phyloP scores from a whole-genome alignment of 1,140 invertebrate species.

The Telenomus remus region DNA sequence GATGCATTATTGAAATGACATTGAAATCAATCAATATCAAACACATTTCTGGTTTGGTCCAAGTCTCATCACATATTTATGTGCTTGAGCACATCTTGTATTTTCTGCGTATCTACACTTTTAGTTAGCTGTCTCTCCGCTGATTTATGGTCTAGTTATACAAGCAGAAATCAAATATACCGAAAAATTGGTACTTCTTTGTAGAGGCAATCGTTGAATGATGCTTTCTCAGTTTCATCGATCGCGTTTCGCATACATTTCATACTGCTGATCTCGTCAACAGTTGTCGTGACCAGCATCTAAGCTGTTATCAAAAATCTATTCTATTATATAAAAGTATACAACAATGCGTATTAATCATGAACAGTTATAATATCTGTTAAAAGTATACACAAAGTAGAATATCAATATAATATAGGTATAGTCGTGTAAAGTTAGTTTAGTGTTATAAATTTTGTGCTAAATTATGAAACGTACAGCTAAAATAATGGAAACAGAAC shows the following conservation, averaged over 20 bases:
- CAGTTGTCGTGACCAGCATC: slow-evolving; percentile 31
- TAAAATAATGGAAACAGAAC: slow-evolving; percentile 3
- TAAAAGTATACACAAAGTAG: too few relatives aligned
- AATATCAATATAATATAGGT: too few relatives aligned
- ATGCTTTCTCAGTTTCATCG: slow-evolving; percentile 44
- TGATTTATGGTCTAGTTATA: slow-evolving; percentile 60
- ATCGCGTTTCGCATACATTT: slow-evolving; percentile 28
- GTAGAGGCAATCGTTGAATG: slow-evolving; percentile 28
- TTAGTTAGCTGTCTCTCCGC: slow-evolving; percentile 50
- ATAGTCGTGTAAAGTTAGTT: too few relatives aligned
- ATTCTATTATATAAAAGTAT: too few relatives aligned
- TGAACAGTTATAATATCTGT: too few relatives aligned
- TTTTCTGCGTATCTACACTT: slow-evolving; percentile 45
- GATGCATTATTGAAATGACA: too few relatives aligned
- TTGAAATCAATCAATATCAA: too few relatives aligned
- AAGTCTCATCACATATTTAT: too few relatives aligned
- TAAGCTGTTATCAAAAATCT: slow-evolving; percentile 30
- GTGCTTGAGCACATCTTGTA: slow-evolving; percentile 23
- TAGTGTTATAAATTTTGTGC: too few relatives aligned
- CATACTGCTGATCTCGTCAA: slow-evolving; percentile 29
- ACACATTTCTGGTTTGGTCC: too few relatives aligned
- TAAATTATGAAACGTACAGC: too few relatives aligned
- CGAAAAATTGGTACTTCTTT: slow-evolving; percentile 49
- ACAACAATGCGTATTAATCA: too few relatives aligned
- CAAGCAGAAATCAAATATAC: slow-evolving; percentile 45